phyloP scores from a whole-genome alignment of 2,888 invertebrate genomes.

The Watsonalla cultraria region DNA sequence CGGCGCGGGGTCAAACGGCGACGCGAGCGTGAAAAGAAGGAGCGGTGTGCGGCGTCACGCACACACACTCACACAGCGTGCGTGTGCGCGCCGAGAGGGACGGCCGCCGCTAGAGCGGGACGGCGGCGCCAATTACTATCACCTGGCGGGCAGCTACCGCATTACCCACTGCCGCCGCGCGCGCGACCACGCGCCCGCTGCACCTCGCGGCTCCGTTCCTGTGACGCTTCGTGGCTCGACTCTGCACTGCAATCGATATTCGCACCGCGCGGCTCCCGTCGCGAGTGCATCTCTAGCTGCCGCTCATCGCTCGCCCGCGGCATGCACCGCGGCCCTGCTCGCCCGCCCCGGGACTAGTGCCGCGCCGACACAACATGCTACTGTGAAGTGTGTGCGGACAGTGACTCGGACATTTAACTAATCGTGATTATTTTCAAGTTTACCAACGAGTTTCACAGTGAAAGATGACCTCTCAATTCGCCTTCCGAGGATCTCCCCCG shows the following conservation, averaged over 20 bases:
- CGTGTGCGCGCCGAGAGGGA: conserved; percentile 75
- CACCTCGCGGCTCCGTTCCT: conserved; percentile 67
- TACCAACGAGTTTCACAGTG: conserved; percentile 46
- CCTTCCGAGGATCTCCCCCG: conserved; percentile 75
- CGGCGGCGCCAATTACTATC: conserved; percentile 81
- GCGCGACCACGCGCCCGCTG: conserved; percentile 79
- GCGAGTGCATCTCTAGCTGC: conserved; percentile 48
- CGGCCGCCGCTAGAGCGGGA: conserved; percentile 72
- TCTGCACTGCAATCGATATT: conserved; percentile 59
- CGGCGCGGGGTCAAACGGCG: conserved; percentile 78
- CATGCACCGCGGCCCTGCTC: conserved; percentile 33
- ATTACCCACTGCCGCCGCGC: conserved; percentile 80
- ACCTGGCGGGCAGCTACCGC: conserved; percentile 82
- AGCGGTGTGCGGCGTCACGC: conserved; percentile 67
- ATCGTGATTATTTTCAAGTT: conserved; percentile 53
- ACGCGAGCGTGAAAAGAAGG: conserved; percentile 77
- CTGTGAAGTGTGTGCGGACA: conserved; percentile 74
- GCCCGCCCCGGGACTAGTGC: conserved; percentile 34
- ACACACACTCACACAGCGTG: conserved; percentile 51
- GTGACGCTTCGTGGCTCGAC: conserved; percentile 49
- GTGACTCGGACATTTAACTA: conserved; percentile 52
- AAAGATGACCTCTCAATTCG: conserved; percentile 76
- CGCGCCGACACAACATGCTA: conserved; percentile 54
- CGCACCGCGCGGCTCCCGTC: conserved; percentile 45
- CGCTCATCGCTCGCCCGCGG: conserved; percentile 24